Evolutionary conservation across 2,797 vertebrate genomes (phyloP).

Genomic region (Halcyon badia): DNA sequence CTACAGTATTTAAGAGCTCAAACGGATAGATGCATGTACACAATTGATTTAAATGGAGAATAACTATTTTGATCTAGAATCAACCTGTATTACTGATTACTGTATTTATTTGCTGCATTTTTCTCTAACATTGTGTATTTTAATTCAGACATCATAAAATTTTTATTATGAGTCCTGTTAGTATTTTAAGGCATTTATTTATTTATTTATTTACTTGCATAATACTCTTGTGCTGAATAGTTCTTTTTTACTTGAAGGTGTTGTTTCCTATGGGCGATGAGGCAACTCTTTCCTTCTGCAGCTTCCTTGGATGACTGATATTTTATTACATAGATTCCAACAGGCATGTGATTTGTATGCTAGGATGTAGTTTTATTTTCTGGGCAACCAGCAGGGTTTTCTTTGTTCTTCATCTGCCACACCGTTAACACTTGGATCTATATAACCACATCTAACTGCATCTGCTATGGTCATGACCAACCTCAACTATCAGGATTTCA

Average conservation of each 20-base stretch:
- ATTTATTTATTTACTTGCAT: not conserved
- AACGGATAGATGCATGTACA: not conserved
- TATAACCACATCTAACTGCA: slow-evolving; percentile 65
- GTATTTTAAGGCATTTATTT: slow-evolving; percentile 9
- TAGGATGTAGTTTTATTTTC: slow-evolving; percentile 21
- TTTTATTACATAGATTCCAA: slow-evolving; percentile 65
- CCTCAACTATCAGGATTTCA: slow-evolving; percentile 58
- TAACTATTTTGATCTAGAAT: not conserved
- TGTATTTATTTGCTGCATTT: not conserved
- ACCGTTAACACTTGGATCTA: slow-evolving; percentile 32
- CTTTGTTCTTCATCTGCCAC: slow-evolving; percentile 41
- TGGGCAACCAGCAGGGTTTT: slow-evolving; percentile 35
- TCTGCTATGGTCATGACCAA: slow-evolving; percentile 27
- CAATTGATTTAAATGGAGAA: not conserved
- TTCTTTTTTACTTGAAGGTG: slow-evolving; percentile 68
- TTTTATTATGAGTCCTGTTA: not conserved
- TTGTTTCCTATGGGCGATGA: slow-evolving; percentile 65
- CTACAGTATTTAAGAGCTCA: not conserved
- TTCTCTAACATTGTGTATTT: not conserved
- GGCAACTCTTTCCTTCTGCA: slow-evolving; percentile 62
- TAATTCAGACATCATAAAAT: not conserved
- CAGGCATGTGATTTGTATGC: slow-evolving; percentile 67
- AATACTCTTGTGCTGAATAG: slow-evolving; percentile 20
- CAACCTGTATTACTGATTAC: not conserved
- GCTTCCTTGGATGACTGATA: slow-evolving; percentile 67